These are phyloP conservation scores for Thunnus thynnus DNA, from an alignment of 2,113 vertebrate genomes.

Conservation along the genomic window DNA sequence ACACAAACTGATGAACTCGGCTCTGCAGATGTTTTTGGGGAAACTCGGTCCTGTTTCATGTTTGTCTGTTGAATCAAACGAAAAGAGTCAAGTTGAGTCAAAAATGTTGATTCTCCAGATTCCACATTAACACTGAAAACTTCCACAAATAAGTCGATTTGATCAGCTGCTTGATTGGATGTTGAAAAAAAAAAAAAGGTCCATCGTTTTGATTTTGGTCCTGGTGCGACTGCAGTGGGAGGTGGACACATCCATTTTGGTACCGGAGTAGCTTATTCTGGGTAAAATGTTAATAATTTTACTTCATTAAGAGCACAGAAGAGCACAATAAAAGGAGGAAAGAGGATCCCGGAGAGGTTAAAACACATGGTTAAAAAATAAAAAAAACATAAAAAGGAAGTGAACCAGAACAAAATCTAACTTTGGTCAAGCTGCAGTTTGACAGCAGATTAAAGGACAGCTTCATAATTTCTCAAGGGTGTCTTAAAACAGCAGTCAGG, in stretches of 20 bases:
- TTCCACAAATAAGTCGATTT: background rate
- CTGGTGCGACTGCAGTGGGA: background rate
- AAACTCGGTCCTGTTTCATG: too few relatives aligned
- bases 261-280: conserved; percentile 71
- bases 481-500: too few relatives aligned
- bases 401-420: too few relatives aligned
- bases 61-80: background rate
- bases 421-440: too few relatives aligned
- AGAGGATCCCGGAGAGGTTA: background rate
- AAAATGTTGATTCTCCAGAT: background rate
- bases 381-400: too few relatives aligned
- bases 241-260: conserved; percentile 17
- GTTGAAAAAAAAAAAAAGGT: background rate
- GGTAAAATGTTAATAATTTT: conserved; percentile 17
- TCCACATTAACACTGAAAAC: background rate
- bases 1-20: background rate
- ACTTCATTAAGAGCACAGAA: background rate
- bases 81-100: background rate
- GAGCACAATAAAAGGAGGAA: too few relatives aligned
- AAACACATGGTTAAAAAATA: too few relatives aligned
- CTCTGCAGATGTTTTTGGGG: background rate
- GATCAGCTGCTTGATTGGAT: background rate
- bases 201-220: background rate
- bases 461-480: too few relatives aligned
- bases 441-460: too few relatives aligned